These are phyloP conservation scores for Polydrusus cervinus DNA, from an alignment of 2,888 invertebrate genomes.

Conservation along the genomic window DNA sequence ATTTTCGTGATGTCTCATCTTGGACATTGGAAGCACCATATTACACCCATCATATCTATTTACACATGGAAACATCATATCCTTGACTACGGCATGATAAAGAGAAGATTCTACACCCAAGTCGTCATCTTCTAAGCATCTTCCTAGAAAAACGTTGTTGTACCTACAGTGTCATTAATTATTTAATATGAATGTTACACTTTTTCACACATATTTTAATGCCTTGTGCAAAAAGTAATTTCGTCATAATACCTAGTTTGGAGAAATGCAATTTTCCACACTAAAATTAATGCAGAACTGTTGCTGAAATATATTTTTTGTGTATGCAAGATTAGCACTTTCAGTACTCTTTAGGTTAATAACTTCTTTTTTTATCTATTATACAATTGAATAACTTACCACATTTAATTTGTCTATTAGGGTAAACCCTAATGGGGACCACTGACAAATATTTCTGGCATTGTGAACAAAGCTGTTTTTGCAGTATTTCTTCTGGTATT, in stretches of 20 bases:
- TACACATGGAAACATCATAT: constrained; percentile 22
- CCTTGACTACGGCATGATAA: neutral
- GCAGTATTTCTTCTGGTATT: constrained; percentile 10
- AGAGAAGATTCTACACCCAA: constrained; percentile 8
- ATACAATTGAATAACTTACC: constrained; percentile 9
- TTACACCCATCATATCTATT: constrained; percentile 30
- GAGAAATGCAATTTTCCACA: no score
- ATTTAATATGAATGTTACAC: no score
- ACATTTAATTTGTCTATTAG: constrained; percentile 8
- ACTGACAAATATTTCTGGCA: constrained; percentile 16
- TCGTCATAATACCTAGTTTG: no score
- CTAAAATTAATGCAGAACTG: no score
- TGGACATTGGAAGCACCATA: neutral
- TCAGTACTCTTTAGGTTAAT: no score
- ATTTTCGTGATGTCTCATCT: constrained; percentile 17
- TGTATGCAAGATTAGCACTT: no score
- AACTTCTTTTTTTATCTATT: no score
- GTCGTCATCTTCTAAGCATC: constrained; percentile 13
- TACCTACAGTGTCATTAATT: no score
- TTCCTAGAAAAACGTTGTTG: constrained; percentile 18
- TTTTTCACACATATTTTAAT: no score
- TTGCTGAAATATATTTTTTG: no score
- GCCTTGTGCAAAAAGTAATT: no score
- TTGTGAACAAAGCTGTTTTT: neutral
- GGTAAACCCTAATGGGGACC: constrained; percentile 19